Percentiles rank a stretch among this genome's conserved stretches.
These are phyloP conservation scores for Actinemys pallida DNA, from an alignment of 2,113 vertebrate species.

Conservation along the genomic window DNA sequence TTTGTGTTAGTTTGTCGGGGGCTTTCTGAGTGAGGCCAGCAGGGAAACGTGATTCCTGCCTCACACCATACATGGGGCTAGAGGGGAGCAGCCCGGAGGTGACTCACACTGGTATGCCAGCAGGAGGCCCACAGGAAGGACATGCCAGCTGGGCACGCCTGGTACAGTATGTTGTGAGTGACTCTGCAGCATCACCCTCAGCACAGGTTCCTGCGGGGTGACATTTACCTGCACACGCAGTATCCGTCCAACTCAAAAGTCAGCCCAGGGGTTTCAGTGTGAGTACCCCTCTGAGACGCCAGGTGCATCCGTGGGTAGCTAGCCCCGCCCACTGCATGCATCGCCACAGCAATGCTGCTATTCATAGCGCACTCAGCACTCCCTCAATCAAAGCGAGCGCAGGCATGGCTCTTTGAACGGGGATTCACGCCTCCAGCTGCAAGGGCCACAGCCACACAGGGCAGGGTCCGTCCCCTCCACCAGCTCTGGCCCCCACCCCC, in stretches of 20 bases:
- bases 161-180: neutral
- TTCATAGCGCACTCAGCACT: neutral
- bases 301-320: too few relatives aligned
- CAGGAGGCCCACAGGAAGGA: neutral
- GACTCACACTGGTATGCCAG: neutral
- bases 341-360: neutral
- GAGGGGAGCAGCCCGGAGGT: neutral
- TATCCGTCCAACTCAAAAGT: neutral
- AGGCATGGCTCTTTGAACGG: neutral
- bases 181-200: neutral
- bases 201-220: neutral
- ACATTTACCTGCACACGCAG: neutral
- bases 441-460: too few relatives aligned
- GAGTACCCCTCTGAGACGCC: neutral
- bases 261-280: neutral
- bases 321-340: too few relatives aligned
- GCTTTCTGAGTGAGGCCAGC: too few relatives aligned
- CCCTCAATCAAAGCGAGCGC: neutral
- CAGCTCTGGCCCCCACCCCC: too few relatives aligned
- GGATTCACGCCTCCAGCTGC: too few relatives aligned
- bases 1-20: too few relatives aligned
- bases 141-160: neutral
- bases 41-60: too few relatives aligned
- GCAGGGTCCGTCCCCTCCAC: too few relatives aligned
- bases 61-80: too few relatives aligned